These are phyloP conservation scores for Aphelinus atriplicis DNA, from an alignment of 1,140 invertebrate species.

Conservation along the genomic window DNA sequence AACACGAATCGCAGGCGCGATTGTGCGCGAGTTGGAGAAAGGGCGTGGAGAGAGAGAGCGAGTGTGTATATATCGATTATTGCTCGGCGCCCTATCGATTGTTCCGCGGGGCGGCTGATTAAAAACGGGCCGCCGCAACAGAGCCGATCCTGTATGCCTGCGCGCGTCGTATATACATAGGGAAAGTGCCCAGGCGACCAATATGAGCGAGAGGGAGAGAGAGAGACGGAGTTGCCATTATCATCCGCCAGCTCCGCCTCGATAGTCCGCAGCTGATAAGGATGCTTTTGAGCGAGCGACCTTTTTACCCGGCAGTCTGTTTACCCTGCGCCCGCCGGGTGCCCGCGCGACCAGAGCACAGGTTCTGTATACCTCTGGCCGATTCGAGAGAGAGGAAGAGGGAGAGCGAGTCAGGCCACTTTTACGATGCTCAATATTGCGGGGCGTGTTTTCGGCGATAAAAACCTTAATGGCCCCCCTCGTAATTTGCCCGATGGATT, in stretches of 20 bases:
- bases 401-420: neutral
- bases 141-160: no score
- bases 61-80: conserved; percentile 22
- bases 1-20: conserved; percentile 20
- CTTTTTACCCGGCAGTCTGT: conserved; percentile 5
- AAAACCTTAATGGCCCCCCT: conserved; percentile 22
- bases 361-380: no score
- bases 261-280: conserved; percentile 17
- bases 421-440: conserved; percentile 22
- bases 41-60: neutral
- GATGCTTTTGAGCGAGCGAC: neutral
- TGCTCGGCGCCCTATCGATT: neutral
- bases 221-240: no score
- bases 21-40: neutral
- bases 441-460: conserved; percentile 31
- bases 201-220: no score
- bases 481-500: conserved; percentile 24
- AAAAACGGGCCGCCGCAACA: conserved; percentile 4
- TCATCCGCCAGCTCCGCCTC: neutral
- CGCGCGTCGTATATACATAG: neutral
- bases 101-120: conserved; percentile 20
- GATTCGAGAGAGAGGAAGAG: no score
- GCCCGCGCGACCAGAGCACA: neutral
- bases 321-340: neutral
- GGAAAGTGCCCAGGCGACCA: neutral